Conservation (phyloP, 2,113 vertebrate species). For the Peromyscus maniculatus region DNA sequence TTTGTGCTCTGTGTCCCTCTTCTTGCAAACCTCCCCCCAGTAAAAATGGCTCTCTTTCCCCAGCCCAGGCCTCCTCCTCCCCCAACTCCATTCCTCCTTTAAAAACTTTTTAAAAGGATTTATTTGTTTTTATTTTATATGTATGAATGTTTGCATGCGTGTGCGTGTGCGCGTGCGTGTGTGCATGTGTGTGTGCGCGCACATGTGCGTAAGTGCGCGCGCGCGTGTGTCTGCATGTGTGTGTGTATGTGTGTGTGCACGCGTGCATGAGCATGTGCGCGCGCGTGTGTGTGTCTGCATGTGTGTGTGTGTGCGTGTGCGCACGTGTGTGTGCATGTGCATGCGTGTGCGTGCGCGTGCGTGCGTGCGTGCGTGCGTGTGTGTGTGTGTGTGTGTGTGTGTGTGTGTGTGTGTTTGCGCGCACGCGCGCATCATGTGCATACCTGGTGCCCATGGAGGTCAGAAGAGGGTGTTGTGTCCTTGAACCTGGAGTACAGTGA, state of each 20-base stretch:
- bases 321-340: too few relatives aligned
- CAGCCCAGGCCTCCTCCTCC: too few relatives aligned
- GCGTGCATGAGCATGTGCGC: too few relatives aligned
- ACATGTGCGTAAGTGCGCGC: too few relatives aligned
- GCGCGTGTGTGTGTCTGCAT: neutral
- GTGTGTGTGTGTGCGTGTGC: neutral
- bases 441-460: neutral
- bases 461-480: neutral
- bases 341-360: too few relatives aligned
- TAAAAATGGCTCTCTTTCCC: neutral
- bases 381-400: neutral
- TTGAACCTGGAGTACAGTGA: neutral
- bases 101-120: neutral
- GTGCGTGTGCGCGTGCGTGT: too few relatives aligned
- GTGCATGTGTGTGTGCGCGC: too few relatives aligned
- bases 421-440: neutral
- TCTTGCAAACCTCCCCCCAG: neutral
- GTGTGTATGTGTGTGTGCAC: too few relatives aligned
- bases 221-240: too few relatives aligned
- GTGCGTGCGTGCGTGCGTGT: neutral
- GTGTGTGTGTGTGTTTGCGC: too few relatives aligned
- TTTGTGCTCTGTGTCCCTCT: neutral
- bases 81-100: neutral
- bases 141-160: neutral
- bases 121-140: neutral